Evolutionary conservation across 2,888 invertebrate genomes (phyloP), one percentile per base, ranked within the genome.

Genomic region (Cephus sareptanus): DNA sequence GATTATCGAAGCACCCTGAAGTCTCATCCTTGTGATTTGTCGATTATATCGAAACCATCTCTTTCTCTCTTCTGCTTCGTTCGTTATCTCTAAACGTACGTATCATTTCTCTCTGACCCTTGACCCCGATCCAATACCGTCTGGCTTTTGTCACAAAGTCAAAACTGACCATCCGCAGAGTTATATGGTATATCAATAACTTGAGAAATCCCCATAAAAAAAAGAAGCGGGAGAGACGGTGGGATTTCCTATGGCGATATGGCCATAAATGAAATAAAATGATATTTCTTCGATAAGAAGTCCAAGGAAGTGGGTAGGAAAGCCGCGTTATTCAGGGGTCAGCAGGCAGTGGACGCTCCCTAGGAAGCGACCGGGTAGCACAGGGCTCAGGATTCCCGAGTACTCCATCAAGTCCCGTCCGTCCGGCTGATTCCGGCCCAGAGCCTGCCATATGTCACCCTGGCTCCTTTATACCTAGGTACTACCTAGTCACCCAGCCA

Each of bases 191-290:
- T 85, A 85, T 86, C 86, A 85, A 86, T 86, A 86, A 85, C 85
- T 85, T 76, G 70, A 56, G 76, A 79, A 81, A 82, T 82, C 81
- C 76, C 80, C 77, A 80, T 81, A 84, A 84, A 81, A 81, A 81
- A 81, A 80, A 79, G 74, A 56, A 76, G 76, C 37, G 56, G 75
- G 77, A 30, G 73, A 76, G 76, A 76, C 75, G 79, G 40, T 76
- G 77, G 77, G 83, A 81, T 78, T 79, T 77, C 80, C 81, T 80
- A 80, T 79, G 75, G 77, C 85, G 88, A 88, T 89, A 88, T 88
- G 87, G 87, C 86, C 86, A 90, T 91, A 91, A 91, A 91, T 90
- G 91, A 91, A 91, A 91, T 90, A 90, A 91, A 91, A 91, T 91
- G 91, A 91, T 90, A 91, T 91, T 91, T 88, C 82, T 83, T 83